phyloP scores from a whole-genome alignment of 1,140 invertebrate species.

The Drosophila albomicans region DNA sequence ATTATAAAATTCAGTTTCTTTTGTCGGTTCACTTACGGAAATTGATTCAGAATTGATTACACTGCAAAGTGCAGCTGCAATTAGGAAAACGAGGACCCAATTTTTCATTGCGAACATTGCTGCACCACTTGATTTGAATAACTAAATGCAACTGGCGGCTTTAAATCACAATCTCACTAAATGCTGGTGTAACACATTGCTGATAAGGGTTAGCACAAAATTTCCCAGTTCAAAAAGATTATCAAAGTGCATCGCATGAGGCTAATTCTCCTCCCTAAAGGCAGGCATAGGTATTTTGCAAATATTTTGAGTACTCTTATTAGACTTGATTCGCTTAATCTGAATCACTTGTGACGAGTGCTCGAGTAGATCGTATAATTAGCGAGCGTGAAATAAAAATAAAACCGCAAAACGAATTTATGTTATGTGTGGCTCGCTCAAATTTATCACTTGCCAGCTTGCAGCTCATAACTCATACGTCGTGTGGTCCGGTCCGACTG shows the following conservation, averaged over 20 bases:
- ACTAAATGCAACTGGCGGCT: background rate
- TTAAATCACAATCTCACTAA: too few relatives aligned
- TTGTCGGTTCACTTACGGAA: background rate
- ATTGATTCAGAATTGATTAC: background rate
- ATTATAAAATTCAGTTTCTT: background rate
- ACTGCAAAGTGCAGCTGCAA: background rate
- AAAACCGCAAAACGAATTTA: slow-evolving; percentile 42
- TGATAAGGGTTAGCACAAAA: background rate
- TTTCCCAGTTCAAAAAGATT: background rate
- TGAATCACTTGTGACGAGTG: background rate
- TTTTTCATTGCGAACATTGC: background rate
- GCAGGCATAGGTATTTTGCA: too few relatives aligned
- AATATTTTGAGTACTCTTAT: too few relatives aligned
- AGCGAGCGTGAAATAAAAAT: slow-evolving; percentile 20
- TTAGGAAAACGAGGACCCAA: background rate
- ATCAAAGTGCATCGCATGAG: background rate
- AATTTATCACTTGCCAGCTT: slow-evolving; percentile 51
- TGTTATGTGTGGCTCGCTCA: slow-evolving; percentile 64
- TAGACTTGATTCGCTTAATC: background rate
- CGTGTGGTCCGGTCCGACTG: slow-evolving; percentile 51
- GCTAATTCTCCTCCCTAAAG: too few relatives aligned
- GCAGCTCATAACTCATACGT: slow-evolving; percentile 76
- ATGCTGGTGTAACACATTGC: background rate
- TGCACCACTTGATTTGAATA: background rate
- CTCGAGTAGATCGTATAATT: slow-evolving; percentile 6